A percentile compares a stretch with the other conserved stretches of the same genome.
These are phyloP conservation scores for Vultur gryphus DNA, from an alignment of 2,797 vertebrate genomes.

Conservation along the genomic window DNA sequence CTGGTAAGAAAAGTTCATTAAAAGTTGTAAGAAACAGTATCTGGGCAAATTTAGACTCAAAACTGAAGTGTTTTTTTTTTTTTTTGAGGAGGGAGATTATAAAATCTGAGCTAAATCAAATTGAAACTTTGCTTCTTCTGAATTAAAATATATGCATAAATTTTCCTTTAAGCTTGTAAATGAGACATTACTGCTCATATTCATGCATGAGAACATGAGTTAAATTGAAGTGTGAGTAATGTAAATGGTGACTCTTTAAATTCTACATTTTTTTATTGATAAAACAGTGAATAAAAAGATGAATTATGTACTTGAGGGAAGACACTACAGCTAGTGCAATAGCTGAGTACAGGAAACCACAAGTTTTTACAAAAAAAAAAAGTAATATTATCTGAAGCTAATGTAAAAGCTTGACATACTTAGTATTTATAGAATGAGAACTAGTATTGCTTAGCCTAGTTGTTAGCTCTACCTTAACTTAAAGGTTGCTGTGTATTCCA, in stretches of 20 bases:
- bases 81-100: neutral
- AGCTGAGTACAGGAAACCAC: neutral
- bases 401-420: neutral
- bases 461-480: neutral
- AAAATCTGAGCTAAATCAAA: neutral
- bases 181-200: neutral
- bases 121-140: neutral
- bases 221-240: neutral
- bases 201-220: neutral
- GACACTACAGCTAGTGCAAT: neutral
- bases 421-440: neutral
- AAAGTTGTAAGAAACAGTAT: neutral
- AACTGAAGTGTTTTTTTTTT: neutral
- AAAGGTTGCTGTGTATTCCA: neutral
- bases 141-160: neutral
- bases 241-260: neutral
- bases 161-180: neutral
- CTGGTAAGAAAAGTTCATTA: slow-evolving; percentile 81
- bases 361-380: neutral
- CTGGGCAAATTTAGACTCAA: neutral
- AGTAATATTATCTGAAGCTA: neutral
- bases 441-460: neutral
- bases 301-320: neutral
- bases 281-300: neutral
- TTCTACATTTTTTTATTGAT: neutral